A percentile compares a stretch with the other conserved stretches of the same genome.
These are phyloP conservation scores for Dromiciops gliroides DNA, from an alignment of 2,113 vertebrate genomes.

Conservation along the genomic window DNA sequence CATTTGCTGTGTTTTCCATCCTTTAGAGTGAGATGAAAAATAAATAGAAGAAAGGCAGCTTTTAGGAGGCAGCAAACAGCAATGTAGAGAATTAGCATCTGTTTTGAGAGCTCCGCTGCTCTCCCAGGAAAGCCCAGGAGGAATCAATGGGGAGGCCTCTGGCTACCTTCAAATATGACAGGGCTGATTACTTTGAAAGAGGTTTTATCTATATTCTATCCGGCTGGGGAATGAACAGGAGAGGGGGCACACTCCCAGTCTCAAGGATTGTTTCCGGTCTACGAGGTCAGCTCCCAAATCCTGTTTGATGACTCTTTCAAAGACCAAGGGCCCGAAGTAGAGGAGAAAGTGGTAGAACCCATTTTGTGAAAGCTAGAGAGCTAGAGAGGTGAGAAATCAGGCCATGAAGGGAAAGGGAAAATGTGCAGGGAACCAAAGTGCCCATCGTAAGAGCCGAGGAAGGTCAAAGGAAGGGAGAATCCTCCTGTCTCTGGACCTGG, in stretches of 20 bases:
- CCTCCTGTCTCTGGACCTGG: neutral
- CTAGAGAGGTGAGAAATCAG: neutral
- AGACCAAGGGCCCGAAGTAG: too few relatives aligned
- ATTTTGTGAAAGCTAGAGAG: neutral
- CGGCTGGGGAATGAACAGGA: neutral
- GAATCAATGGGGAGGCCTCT: neutral
- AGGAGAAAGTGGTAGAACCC: neutral
- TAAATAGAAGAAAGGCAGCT: neutral
- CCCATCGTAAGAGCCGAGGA: neutral
- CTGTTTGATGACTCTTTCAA: too few relatives aligned
- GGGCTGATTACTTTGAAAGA: slow-evolving; percentile 28
- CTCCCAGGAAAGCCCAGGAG: neutral
- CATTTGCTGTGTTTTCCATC: slow-evolving; percentile 17
- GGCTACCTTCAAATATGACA: slow-evolving; percentile 9
- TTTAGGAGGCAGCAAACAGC: slow-evolving; percentile 32
- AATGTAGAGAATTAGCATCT: slow-evolving; percentile 24
- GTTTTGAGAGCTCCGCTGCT: neutral
- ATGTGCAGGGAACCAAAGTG: neutral
- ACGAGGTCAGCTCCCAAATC: neutral
- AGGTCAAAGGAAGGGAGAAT: neutral
- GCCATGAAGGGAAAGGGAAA: neutral
- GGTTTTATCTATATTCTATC: neutral
- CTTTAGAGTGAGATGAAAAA: slow-evolving; percentile 34
- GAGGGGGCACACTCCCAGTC: neutral
- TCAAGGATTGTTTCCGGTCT: neutral